Base-by-base conservation (phyloP, 2,888 invertebrate genomes). In the Apodemia zela region DNA sequence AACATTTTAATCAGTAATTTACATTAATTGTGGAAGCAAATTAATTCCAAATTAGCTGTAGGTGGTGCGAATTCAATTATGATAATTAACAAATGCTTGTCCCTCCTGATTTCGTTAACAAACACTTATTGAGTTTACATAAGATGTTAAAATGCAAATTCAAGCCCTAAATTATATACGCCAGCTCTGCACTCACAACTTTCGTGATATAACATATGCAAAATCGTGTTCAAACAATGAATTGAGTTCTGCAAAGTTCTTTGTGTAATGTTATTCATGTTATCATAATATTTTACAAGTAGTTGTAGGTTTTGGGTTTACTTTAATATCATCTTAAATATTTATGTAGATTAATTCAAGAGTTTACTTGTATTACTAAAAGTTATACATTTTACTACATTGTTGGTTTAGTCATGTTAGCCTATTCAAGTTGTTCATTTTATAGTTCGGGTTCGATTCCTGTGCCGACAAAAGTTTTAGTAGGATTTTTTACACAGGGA, bases 1-100 rank as follows among this genome's bases (percentile, higher is more conserved):
- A 77, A 78, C 77, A 80, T 79, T 76, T 78, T 76, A 79, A 79
- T 79, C 73, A 75, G 72, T 73, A 74, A 73, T 77, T 77, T 75
- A 70, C 71, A 69, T 70, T 68, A 47, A 63, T 59, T 71, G 69
- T 69, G 64, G 71, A 73, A 72, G 71, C 66, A 72, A 77, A 78
- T 78, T 78, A 78, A 75, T 75, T 73, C 72, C 59, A 70, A 74
- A 76, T 77, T 75, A 75, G 73, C 71, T 63, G 63, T 60, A 67
- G 63, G 61, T 69, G 71, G 67, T 66, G 60, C 60, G 59, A 61
- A 66, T 69, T 67, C 66, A 67, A 69, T 71, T 72, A 72, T 68
- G 71, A 59, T 71, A 71, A 72, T 69, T 62, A 65, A 59, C 49
- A 63, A 58, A 65, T n/a, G 63, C 63, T 51, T 61, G 68, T 61